phyloP scores from a whole-genome alignment of 2,797 vertebrate species.

The Ambastaia sidthimunki region DNA sequence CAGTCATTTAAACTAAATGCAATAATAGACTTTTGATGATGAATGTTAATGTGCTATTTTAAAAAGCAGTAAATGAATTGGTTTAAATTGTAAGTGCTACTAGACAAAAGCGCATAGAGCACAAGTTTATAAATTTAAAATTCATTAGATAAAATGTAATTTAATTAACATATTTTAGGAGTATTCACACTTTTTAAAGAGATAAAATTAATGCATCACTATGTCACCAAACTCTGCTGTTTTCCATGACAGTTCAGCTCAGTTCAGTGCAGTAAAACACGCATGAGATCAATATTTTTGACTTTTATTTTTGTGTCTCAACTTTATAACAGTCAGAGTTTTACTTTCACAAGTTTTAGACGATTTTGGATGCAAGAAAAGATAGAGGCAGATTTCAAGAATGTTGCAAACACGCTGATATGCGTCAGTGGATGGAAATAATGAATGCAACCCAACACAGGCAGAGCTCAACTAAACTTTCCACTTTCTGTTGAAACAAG shows the following conservation, averaged over 20 bases:
- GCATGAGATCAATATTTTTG: constrained; percentile 10
- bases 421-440: constrained; percentile 53
- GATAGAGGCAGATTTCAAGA: constrained; percentile 42
- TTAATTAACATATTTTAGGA: constrained; percentile 2
- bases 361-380: constrained; percentile 26
- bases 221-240: not conserved
- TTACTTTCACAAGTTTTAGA: constrained; percentile 17
- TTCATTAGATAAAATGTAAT: constrained; percentile 23
- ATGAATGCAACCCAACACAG: constrained; percentile 46
- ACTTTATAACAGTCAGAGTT: constrained; percentile 28
- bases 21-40: constrained; percentile 14
- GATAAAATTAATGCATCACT: not conserved
- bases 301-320: not conserved
- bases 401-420: constrained; percentile 33
- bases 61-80: constrained; percentile 17
- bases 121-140: constrained; percentile 18
- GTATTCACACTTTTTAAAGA: not conserved
- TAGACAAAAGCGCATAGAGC: not conserved
- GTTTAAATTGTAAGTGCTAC: constrained; percentile 13
- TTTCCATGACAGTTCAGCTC: not conserved
- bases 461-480: constrained; percentile 37
- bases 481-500: constrained; percentile 46
- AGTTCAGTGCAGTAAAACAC: not conserved
- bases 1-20: not conserved
- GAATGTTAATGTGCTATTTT: not conserved